These are phyloP conservation scores for Semotilus atromaculatus DNA, from an alignment of 2,797 vertebrate species.

Conservation along the genomic window DNA sequence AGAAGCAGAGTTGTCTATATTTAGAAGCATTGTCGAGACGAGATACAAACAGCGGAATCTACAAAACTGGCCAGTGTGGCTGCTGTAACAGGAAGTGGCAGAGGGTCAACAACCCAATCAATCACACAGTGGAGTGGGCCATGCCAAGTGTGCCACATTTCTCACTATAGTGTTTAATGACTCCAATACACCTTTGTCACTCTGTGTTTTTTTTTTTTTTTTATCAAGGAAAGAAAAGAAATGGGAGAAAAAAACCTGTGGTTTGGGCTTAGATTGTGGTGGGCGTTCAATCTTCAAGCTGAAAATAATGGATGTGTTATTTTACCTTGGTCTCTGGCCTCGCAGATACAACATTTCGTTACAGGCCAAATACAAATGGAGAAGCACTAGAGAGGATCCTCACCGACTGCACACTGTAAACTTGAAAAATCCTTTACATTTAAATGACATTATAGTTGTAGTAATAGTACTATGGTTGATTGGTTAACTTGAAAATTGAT, in stretches of 20 bases:
- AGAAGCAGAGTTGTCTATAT: background rate
- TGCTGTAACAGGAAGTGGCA: slow-evolving; percentile 4
- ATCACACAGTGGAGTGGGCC: slow-evolving; percentile 7
- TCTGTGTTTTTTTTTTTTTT: background rate
- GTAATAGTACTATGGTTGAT: background rate
- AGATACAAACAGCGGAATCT: background rate
- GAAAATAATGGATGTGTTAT: slow-evolving; percentile 18
- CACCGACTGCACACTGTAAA: background rate
- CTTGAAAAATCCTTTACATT: background rate
- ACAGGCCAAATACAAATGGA: background rate
- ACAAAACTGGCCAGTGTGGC: background rate
- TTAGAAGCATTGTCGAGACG: background rate
- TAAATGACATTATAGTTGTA: background rate
- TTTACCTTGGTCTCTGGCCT: background rate
- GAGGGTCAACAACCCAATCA: slow-evolving; percentile 48
- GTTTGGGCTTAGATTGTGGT: background rate
- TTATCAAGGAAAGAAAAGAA: background rate
- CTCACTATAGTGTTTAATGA: slow-evolving; percentile 24
- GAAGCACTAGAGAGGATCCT: background rate
- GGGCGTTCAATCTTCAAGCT: background rate
- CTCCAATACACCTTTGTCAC: slow-evolving; percentile 10
- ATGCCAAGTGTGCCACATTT: slow-evolving; percentile 5
- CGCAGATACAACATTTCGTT: background rate
- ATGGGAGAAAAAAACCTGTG: background rate
- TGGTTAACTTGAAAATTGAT: background rate